phyloP scores from a whole-genome alignment of 2,113 vertebrate species.

The Nyctereutes procyonoides region DNA sequence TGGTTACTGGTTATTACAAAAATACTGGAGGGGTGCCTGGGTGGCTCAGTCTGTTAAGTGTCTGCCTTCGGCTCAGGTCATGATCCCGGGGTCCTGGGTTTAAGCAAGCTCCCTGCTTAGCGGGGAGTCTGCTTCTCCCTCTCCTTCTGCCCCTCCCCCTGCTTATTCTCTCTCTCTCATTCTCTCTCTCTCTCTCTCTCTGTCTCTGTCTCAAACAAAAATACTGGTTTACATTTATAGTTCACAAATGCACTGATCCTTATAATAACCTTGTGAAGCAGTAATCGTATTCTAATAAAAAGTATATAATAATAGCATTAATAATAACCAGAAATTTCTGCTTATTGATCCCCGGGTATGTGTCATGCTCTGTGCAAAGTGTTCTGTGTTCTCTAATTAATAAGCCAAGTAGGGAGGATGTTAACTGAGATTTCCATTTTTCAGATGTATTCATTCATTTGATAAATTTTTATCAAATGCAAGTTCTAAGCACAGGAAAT shows the following conservation, averaged over 20 bases:
- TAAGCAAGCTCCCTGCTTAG: too few species aligned
- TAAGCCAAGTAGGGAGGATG: not conserved
- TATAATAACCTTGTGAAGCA: not conserved
- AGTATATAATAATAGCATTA: not conserved
- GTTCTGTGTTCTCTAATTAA: not conserved
- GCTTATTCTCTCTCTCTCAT: too few species aligned
- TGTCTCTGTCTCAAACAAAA: not conserved
- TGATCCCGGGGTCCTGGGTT: too few species aligned
- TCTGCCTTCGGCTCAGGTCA: too few species aligned
- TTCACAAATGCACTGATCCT: not conserved
- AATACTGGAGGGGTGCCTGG: not conserved
- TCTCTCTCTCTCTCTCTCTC: too few species aligned
- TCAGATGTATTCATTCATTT: conserved; percentile 35
- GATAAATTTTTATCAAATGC: not conserved
- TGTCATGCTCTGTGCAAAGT: not conserved
- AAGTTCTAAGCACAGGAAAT: not conserved
- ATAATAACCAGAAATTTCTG: not conserved
- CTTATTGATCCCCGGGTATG: not conserved
- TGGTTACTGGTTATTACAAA: not conserved
- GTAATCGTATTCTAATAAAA: not conserved
- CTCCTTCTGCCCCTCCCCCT: too few species aligned
- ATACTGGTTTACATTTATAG: not conserved
- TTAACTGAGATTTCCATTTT: not conserved
- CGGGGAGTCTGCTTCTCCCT: too few species aligned
- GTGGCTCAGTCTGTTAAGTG: too few species aligned